Percentiles rank a stretch among this genome's conserved stretches.
phyloP scores from a whole-genome alignment of 2,888 invertebrate species.

The Drosophila atroscutellata region DNA sequence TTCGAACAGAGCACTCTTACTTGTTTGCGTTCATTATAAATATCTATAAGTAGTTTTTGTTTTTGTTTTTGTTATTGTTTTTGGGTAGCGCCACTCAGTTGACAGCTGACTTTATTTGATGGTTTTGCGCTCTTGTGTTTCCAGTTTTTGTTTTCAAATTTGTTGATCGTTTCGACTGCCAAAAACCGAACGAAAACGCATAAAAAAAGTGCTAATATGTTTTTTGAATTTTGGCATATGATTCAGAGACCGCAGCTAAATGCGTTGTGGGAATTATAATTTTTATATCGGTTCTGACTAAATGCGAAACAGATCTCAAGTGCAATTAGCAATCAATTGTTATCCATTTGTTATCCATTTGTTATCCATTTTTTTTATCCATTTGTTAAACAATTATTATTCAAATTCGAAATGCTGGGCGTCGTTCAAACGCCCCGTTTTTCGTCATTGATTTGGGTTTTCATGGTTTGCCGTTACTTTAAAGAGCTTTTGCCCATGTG shows the following conservation, averaged over 20 bases:
- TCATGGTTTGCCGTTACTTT: slow-evolving; percentile 1
- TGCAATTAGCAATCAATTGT: slow-evolving; percentile 70
- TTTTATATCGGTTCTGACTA: not conserved
- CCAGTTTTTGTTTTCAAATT: slow-evolving; percentile 32
- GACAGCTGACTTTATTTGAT: slow-evolving; percentile 40
- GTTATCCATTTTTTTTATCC: slow-evolving; percentile 57
- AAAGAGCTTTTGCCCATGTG: slow-evolving; percentile 13
- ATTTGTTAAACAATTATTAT: slow-evolving; percentile 16
- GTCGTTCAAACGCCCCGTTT: slow-evolving; percentile 37
- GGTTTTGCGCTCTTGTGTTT: slow-evolving; percentile 31
- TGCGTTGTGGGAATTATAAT: slow-evolving; percentile 11
- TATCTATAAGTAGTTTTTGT: slow-evolving; percentile 43
- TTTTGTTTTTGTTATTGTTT: slow-evolving; percentile 14
- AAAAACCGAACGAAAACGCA: slow-evolving; percentile 32
- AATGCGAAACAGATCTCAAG: slow-evolving; percentile 35
- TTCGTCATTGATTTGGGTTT: not conserved
- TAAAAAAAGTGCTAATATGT: slow-evolving; percentile 23
- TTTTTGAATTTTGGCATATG: slow-evolving; percentile 38
- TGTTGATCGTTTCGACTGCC: slow-evolving; percentile 18
- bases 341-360: slow-evolving; percentile 33
- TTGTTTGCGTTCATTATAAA: slow-evolving; percentile 22
- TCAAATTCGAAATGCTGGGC: slow-evolving; percentile 43
- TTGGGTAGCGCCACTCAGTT: slow-evolving; percentile 50
- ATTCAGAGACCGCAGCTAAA: slow-evolving; percentile 47
- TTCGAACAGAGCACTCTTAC: too few relatives aligned